Evolutionary conservation across 2,797 vertebrate genomes (phyloP).

Genomic region (Psittacula echo): DNA sequence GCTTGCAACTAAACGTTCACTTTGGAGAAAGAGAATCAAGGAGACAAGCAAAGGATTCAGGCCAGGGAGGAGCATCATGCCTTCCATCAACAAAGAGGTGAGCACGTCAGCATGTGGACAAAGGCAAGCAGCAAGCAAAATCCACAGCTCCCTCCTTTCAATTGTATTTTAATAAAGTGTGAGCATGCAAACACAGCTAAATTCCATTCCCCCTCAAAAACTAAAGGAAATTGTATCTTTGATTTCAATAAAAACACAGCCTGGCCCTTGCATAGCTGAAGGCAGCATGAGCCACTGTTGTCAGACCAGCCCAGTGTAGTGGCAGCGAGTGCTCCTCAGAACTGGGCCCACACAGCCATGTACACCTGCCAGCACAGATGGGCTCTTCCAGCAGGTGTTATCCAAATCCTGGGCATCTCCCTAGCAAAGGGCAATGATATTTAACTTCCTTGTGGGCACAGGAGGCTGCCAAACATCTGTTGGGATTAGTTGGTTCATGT

Average conservation of each 20-base stretch:
- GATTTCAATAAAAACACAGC: neutral
- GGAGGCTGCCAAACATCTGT: conserved; percentile 46
- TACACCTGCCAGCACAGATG: neutral
- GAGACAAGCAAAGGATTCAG: neutral
- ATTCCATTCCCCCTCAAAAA: neutral
- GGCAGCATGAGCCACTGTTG: neutral
- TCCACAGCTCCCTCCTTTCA: neutral
- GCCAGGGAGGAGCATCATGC: neutral
- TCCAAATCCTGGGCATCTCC: conserved; percentile 2
- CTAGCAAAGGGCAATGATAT: conserved; percentile 23
- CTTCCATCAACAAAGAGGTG: neutral
- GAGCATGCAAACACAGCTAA: neutral
- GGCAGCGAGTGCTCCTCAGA: neutral
- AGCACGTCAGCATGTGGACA: accelerated
- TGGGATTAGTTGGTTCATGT: conserved; percentile 14
- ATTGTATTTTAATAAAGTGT: neutral
- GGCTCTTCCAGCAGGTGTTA: conserved; percentile 23
- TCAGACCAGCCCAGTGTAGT: neutral
- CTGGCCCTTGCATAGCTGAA: neutral
- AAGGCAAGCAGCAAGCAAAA: neutral
- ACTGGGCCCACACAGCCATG: neutral
- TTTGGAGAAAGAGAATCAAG: neutral
- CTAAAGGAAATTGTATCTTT: neutral
- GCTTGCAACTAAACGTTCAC: neutral
- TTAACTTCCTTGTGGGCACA: conserved; percentile 33